Base-by-base conservation (phyloP, 2,888 invertebrate genomes). In the Scrobipalpa atriplicella region DNA sequence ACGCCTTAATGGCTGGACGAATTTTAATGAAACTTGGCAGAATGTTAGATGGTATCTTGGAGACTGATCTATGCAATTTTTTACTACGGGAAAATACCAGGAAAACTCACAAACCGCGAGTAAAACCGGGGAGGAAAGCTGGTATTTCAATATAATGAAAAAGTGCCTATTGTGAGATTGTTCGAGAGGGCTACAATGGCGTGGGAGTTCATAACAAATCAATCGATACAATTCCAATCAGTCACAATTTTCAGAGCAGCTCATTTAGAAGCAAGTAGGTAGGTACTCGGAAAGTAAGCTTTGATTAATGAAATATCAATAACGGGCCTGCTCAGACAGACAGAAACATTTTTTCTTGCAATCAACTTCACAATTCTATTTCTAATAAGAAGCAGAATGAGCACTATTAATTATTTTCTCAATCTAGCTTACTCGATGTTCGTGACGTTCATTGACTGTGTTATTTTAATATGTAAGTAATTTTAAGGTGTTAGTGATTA, bases 261-360 rank as follows among this genome's bases (percentile, higher is more conserved):
- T 68, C 52, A 39, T 60, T 69, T 66, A 62, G 60, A 62, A 62
- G 21, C 16, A 21, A 62, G 62, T 16, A 3, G 2, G 13, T 13
- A 0, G 0, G 1, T 43, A 47, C 47, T 47, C 19, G 11, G 54
- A 0, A 41, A 5, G 47, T 5, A 47, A 29, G 41, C 43, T 62
- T 63, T 63, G 47, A 63, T 63, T 51, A 52, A 62, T 47, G 13
- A 51, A 51, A 63, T 47, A 51, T 63, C 36, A 52, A 68, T 67
- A 63, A 64, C 63, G 36, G 19, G 18, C 13, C 13, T 41, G 62
- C n/a, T 39, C 19, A 41, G 11, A 13, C 19, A 41, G 11, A 13
- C 39, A 13, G 3, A 36, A 58, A 11, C 10, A 11, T n/a, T 38
- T 56, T 56, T 56, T 21, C 21, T 56, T 36, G 13, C 6, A 29